phyloP scores from a whole-genome alignment of 2,797 vertebrate genomes.

The Malacoraja senta region DNA sequence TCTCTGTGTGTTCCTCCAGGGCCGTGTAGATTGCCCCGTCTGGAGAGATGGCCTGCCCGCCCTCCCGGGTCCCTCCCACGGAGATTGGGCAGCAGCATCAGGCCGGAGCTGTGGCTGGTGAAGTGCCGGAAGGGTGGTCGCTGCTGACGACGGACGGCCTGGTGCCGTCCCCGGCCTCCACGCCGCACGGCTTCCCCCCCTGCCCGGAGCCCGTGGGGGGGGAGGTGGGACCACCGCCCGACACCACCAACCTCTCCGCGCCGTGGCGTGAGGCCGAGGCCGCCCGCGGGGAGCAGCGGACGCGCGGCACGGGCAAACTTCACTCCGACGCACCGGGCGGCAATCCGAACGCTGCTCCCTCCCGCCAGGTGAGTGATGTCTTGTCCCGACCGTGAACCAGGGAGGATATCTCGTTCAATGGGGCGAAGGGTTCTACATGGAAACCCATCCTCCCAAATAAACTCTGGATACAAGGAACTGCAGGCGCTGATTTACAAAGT shows the following conservation, averaged over 20 bases:
- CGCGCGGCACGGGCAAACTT: accelerated
- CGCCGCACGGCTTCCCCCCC: not conserved
- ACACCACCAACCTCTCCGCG: not conserved
- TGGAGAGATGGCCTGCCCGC: not conserved
- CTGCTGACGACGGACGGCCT: not conserved
- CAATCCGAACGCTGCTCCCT: not conserved
- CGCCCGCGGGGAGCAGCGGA: not conserved
- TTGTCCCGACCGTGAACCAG: too few species aligned
- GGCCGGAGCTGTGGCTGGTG: not conserved
- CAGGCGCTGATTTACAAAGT: too few species aligned
- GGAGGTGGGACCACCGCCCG: too few species aligned
- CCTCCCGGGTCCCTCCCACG: not conserved
- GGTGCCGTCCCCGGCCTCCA: not conserved
- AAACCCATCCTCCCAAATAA: too few species aligned
- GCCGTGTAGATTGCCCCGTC: not conserved
- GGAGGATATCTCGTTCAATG: not conserved
- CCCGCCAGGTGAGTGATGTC: not conserved
- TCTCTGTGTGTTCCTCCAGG: not conserved
- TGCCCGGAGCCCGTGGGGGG: not conserved
- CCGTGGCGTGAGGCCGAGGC: not conserved
- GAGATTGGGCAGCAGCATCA: too few species aligned
- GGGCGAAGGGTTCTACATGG: not conserved
- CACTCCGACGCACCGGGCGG: not conserved
- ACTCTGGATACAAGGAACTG: too few species aligned
- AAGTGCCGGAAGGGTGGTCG: not conserved